These are phyloP conservation scores for Ovis aries DNA, from an alignment of 2,113 vertebrate species.

Conservation along the genomic window ARS-UI_Ramb_v3.0 NC_056056.1:39751501-39752000, in stretches of 20 bases:
- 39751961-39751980: not conserved
- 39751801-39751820: not conserved
- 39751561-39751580: not conserved
- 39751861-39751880: not conserved
- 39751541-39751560: slow-evolving; percentile 19
- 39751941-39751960: not conserved
- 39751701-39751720: too few relatives aligned
- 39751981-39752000: not conserved
- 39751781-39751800: not conserved
- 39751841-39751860: not conserved
- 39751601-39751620: not conserved
- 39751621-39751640: not conserved
- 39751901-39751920: not conserved
- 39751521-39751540: slow-evolving; percentile 26
- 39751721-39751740: not conserved
- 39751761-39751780: not conserved
- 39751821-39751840: not conserved
- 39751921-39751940: not conserved
- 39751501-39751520: not conserved
- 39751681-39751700: not conserved
- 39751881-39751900: not conserved
- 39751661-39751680: not conserved
- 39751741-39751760: not conserved
- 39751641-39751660: not conserved
- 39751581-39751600: slow-evolving; percentile 13